These are phyloP conservation scores for Drosophila pandora DNA, from an alignment of 1,140 invertebrate species.

Conservation along the genomic window DNA sequence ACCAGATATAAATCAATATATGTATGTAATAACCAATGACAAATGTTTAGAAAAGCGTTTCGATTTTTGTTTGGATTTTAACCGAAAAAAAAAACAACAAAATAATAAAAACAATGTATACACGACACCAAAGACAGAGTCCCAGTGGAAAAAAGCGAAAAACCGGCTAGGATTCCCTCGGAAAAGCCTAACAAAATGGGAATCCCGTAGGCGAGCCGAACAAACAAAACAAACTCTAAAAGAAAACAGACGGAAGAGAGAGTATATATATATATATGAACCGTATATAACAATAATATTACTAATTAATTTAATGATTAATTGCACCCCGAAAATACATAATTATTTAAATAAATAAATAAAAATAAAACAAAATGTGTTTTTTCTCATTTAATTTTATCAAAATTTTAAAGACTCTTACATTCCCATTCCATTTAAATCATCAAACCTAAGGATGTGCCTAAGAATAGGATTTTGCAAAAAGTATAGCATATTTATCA, in stretches of 20 bases:
- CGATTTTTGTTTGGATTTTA: slow-evolving; percentile 57
- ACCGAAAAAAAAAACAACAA: slow-evolving; percentile 15
- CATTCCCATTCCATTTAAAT: no score
- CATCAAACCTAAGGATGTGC: background rate
- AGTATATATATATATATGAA: slow-evolving; percentile 73
- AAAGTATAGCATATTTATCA: slow-evolving; percentile 44
- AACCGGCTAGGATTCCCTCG: background rate
- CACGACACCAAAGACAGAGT: slow-evolving; percentile 32
- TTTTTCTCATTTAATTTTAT: background rate
- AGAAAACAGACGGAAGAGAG: slow-evolving; percentile 48
- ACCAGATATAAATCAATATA: slow-evolving; percentile 54
- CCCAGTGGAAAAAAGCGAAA: slow-evolving; percentile 1
- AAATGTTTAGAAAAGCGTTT: slow-evolving; percentile 64
- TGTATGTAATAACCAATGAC: slow-evolving; percentile 50
- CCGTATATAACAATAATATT: slow-evolving; percentile 83
- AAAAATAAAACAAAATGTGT: slow-evolving; percentile 55
- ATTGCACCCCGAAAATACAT: slow-evolving; percentile 82
- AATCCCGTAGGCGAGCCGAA: slow-evolving; percentile 9
- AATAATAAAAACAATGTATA: slow-evolving; percentile 38
- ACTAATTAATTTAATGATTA: slow-evolving; percentile 83
- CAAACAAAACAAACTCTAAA: slow-evolving; percentile 26
- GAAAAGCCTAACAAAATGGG: background rate
- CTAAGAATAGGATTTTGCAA: slow-evolving; percentile 41
- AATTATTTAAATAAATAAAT: slow-evolving; percentile 83
- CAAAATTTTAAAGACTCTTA: background rate